Evolutionary conservation across 1,140 invertebrate genomes (phyloP).

Genomic region (Mizuhopecten yessoensis): DNA sequence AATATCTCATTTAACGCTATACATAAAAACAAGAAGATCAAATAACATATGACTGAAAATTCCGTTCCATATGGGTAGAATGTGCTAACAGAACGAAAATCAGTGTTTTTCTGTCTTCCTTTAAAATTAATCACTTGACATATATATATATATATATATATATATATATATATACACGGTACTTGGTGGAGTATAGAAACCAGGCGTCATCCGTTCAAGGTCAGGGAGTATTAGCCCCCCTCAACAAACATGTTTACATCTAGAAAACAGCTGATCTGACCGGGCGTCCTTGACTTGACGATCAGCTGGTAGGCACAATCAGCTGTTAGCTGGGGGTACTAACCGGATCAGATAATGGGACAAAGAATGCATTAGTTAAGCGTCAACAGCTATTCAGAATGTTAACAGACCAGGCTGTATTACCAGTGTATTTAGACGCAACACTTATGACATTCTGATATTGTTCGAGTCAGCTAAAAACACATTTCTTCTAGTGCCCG

Average conservation of each 20-base stretch:
- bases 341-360: background rate
- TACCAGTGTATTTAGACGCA: too few relatives aligned
- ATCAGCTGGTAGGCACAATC: background rate
- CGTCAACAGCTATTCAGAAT: too few relatives aligned
- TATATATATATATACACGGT: background rate
- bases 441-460: too few relatives aligned
- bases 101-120: too few relatives aligned
- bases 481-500: background rate
- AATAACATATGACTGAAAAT: too few relatives aligned
- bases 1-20: too few relatives aligned
- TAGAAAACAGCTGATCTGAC: background rate
- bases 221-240: background rate
- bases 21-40: too few relatives aligned
- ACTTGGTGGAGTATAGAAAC: background rate
- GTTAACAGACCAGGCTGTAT: too few relatives aligned
- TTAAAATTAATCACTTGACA: too few relatives aligned
- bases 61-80: too few relatives aligned
- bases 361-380: background rate
- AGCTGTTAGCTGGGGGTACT: background rate
- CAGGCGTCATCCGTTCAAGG: conserved; percentile 22
- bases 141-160: background rate
- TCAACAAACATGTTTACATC: conserved; percentile 34
- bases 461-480: too few relatives aligned
- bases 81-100: too few relatives aligned
- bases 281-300: background rate